Conservation (phyloP, 2,113 vertebrate species). For the Oryzias javanicus region DNA sequence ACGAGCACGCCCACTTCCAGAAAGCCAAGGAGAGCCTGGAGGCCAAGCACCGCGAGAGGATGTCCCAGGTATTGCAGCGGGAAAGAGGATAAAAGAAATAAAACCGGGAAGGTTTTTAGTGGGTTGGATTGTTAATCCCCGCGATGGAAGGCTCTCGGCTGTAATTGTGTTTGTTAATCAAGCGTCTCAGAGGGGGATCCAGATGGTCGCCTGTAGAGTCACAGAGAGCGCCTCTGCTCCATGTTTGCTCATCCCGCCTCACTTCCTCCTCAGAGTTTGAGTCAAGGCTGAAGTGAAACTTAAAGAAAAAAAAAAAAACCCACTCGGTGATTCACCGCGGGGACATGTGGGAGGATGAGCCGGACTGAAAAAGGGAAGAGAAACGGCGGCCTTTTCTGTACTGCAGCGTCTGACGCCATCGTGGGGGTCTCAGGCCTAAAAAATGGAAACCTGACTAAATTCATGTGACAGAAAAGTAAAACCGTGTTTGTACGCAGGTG, state of each 20-base stretch:
- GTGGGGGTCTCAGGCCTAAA: background rate
- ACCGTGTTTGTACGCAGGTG: constrained; percentile 77
- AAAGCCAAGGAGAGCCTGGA: constrained; percentile 97
- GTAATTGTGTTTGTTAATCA: constrained; percentile 60
- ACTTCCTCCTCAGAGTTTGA: constrained; percentile 12
- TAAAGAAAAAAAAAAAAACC: constrained; percentile 2
- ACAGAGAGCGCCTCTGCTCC: background rate
- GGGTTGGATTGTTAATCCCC: constrained; percentile 39
- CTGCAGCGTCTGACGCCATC: background rate
- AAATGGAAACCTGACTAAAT: constrained; percentile 10
- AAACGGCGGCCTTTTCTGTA: background rate
- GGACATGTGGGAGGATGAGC: background rate
- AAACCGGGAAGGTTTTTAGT: constrained; percentile 34
- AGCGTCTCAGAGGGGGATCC: constrained; percentile 18
- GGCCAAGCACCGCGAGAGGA: constrained; percentile 93
- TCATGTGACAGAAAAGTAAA: background rate
- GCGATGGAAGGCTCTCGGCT: constrained; percentile 19
- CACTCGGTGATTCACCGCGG: constrained; percentile 8
- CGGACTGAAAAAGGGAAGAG: constrained; percentile 7
- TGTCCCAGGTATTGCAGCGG: constrained; percentile 86
- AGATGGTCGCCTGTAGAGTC: constrained; percentile 31
- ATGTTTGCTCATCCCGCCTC: background rate
- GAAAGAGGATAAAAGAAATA: background rate
- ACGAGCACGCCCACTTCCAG: constrained; percentile 95
- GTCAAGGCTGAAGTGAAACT: background rate